Evolutionary conservation across 2,113 vertebrate species (phyloP), one percentile per base, ranked within the genome.

Genomic region (Apteryx mantelli): DNA sequence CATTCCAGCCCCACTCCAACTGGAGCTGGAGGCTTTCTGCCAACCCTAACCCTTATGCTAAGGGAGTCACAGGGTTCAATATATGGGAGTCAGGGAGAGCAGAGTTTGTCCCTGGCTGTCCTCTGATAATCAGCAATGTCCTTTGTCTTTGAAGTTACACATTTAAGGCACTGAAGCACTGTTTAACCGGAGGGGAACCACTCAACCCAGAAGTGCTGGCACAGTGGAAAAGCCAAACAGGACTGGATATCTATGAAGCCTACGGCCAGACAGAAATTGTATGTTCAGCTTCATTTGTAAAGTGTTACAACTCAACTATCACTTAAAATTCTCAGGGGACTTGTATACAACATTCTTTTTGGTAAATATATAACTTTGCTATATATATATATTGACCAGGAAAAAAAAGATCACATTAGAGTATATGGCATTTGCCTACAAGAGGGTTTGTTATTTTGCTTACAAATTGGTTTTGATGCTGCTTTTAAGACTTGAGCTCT

Each of bases 251-350:
- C 63, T 98, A 98, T 7, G 98, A 99, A 92, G 98, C 96, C 95
- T 99, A 99, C 0, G 98, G 98, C n/a, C 98, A 99, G 93, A 99
- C 98, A 0, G 98, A 99, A 97, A 97, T 97, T 48, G 98, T 98
- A 97, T 1, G 95, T 97, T 81, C 44, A 24, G 11, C 12, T 56
- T 55, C 71, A 48, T 50, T 30, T 61, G 55, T 81, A 60, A 48
- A 44, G 36, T 17, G 28, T 52, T 78, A 68, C 38, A 82, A n/a
- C 55, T 56, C 22, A 24, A 11, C 34, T 46, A 1, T 68, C 34
- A 36, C 26, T 60, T 50, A 28, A 56, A 60, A 26, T 26, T 42
- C 38, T 26, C 42, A 76, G 19, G 17, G 15, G 19, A 53, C 60
- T 36, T 56, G 6, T 9, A 8, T 16, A n/a, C 21, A 30, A 24